These are phyloP conservation scores for Corythornis madagascariensis DNA, from an alignment of 2,113 vertebrate genomes.

Conservation along the genomic window DNA sequence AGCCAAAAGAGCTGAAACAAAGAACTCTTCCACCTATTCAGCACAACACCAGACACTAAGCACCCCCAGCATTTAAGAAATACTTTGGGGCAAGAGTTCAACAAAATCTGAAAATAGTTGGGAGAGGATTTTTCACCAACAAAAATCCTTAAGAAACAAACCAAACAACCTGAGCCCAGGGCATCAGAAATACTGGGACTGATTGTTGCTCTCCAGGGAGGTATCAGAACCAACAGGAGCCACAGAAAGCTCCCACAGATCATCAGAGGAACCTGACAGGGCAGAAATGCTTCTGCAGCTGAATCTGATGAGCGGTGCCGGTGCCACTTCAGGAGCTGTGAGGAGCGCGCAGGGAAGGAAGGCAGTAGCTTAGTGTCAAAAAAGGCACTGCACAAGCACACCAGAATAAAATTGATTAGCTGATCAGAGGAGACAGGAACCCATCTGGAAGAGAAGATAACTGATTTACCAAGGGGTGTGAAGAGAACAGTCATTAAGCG, in stretches of 20 bases:
- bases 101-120: background rate
- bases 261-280: background rate
- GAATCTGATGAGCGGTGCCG: rapidly evolving
- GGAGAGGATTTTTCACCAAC: background rate
- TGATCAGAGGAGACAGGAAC: conserved; percentile 4
- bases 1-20: background rate
- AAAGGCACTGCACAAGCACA: background rate
- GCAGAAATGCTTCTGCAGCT: background rate
- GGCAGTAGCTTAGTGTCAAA: rapidly evolving
- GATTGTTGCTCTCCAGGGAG: background rate
- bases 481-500: background rate
- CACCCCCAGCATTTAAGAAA: background rate
- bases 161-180: rapidly evolving
- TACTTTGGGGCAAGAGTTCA: rapidly evolving
- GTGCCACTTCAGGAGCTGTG: background rate
- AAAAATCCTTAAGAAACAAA: conserved; percentile 21
- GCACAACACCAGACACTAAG: background rate
- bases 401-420: background rate
- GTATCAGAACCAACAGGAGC: background rate
- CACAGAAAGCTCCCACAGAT: background rate
- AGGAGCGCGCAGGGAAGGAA: rapidly evolving
- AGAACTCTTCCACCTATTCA: conserved; percentile 11
- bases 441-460: background rate
- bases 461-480: background rate
- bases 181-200: background rate